Conservation (phyloP, 2,113 vertebrate species). For the Gymnarchus niloticus region DNA sequence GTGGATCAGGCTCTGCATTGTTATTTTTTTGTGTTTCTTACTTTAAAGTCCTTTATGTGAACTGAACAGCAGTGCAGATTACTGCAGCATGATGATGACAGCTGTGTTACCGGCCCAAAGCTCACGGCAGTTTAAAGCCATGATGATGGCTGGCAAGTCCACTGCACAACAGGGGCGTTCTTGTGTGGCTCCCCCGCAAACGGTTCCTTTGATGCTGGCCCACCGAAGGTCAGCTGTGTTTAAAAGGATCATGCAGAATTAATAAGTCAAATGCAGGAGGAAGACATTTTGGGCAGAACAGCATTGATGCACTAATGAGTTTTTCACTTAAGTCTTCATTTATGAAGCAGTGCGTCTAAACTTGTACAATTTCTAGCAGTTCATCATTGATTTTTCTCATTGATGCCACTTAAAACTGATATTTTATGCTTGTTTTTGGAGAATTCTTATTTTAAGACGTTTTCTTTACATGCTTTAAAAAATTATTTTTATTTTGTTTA, state of each 20-base stretch:
- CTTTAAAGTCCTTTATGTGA: neutral
- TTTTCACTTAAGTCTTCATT: neutral
- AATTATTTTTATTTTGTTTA: neutral
- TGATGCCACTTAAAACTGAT: neutral
- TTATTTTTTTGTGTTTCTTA: neutral
- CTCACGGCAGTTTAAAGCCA: neutral
- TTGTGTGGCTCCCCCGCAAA: neutral
- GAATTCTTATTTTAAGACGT: neutral
- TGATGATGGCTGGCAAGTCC: neutral
- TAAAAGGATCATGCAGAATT: neutral
- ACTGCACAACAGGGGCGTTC: neutral
- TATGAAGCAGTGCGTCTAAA: neutral
- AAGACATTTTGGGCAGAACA: neutral
- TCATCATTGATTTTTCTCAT: neutral
- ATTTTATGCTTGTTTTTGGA: neutral
- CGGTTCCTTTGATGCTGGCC: neutral
- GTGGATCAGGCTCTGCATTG: neutral
- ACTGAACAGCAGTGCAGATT: neutral
- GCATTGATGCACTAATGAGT: neutral
- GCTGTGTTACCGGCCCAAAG: neutral
- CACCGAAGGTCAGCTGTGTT: neutral
- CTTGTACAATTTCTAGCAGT: neutral
- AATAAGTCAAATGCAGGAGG: neutral
- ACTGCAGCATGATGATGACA: neutral
- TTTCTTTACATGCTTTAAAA: neutral